A percentile compares a stretch with the other conserved stretches of the same genome.
Evolutionary conservation across 2,113 vertebrate genomes (phyloP).

Genomic region (Mustelus asterias): DNA sequence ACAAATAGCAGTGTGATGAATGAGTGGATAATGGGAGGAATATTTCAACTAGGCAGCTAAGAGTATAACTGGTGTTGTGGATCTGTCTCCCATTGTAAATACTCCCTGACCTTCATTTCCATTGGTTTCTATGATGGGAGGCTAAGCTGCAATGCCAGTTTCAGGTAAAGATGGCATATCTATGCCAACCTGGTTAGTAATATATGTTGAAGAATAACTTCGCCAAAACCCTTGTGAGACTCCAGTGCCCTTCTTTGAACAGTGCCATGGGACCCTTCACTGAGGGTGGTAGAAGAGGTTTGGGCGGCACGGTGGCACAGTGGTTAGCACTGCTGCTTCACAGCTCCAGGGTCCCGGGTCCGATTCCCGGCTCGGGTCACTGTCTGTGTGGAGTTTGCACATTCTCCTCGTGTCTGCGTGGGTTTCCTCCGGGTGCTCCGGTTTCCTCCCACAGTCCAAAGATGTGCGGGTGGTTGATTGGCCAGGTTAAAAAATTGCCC

Average conservation of each 20-base stretch:
- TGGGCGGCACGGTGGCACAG: too few species aligned
- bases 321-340: too few species aligned
- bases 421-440: too few species aligned
- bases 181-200: neutral
- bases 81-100: neutral
- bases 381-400: too few species aligned
- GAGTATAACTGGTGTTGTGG: neutral
- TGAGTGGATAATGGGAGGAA: neutral
- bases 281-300: neutral
- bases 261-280: neutral
- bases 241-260: neutral
- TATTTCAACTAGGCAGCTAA: neutral
- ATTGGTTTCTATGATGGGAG: neutral
- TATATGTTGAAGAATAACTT: neutral
- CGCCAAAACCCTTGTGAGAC: neutral
- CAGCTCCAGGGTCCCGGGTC: too few species aligned
- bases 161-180: neutral
- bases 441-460: too few species aligned
- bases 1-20: neutral
- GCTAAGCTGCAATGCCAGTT: neutral
- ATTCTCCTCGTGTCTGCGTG: too few species aligned
- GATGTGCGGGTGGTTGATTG: too few species aligned
- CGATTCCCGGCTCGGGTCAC: too few species aligned
- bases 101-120: neutral
- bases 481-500: too few species aligned